Evolutionary conservation across 2,113 vertebrate species (phyloP), one percentile per base, ranked within the genome.

Genomic region (Crocuta crocuta): DNA sequence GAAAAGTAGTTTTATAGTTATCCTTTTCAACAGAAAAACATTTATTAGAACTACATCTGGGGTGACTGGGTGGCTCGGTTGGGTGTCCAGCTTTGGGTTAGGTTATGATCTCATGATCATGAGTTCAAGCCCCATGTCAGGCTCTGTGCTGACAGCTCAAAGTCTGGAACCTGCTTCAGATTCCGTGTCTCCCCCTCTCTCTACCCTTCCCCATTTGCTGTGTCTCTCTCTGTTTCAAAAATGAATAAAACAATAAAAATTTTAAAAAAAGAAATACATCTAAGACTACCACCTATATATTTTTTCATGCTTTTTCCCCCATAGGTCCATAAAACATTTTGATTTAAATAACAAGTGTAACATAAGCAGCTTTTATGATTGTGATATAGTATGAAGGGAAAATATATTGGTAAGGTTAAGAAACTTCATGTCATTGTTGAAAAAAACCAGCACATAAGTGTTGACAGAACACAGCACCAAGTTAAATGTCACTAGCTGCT

Each of bases 251-350:
- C 53, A 55, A 55, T 55, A 55, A 61, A 61, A 61, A 23, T 23
- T 61, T 21, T 2, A 23, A 23, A 58, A 23, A 61, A 61, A 45
- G 31, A 80, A 74, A 92, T 66, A 7, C 2, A 35, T 50, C 8
- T 65, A 43, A 70, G 11, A 53, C 7, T 68, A 16, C 2, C 3
- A 55, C 15, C 66, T 48, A 71, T 55, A 1, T 91, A 93, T 88
- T 96, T 97, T 97, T 98, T 95, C 80, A 80, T 19, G 50, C 6
- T 80, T 88, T 21, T 96, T 50, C 89, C 98, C 96, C 66, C 82
- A 55, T 84, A 74, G 96, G 2, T 19, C 55, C 31, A 39, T 21
- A 88, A 95, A 86, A 39, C 11, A 39, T 97, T 83, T 74, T 6
- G 0, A 33, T 45, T 61, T 73, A 63, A 92, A 84, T 33, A 84